These are phyloP conservation scores for Dryoscopus gambensis DNA, from an alignment of 2,113 vertebrate genomes.

Conservation along the genomic window DNA sequence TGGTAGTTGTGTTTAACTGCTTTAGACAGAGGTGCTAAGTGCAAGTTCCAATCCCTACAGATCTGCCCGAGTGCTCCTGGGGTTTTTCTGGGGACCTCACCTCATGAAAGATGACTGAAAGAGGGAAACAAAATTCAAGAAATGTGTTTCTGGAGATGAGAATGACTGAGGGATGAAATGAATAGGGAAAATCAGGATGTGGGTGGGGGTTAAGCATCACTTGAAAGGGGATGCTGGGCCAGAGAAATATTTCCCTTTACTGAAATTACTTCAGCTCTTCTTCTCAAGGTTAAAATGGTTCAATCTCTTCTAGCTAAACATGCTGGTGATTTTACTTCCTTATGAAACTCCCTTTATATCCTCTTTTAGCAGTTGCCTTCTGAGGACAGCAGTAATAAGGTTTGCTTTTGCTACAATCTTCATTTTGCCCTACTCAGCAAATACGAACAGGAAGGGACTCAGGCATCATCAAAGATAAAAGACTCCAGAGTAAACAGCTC, in stretches of 20 bases:
- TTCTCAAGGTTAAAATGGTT: constrained; percentile 34
- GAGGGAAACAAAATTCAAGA: neutral
- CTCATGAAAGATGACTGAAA: neutral
- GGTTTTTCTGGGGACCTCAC: neutral
- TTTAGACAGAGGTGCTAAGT: neutral
- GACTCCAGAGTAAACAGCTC: neutral
- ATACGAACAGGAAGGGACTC: constrained; percentile 22
- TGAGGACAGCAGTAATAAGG: constrained; percentile 1
- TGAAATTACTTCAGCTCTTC: neutral
- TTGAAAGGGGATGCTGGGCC: neutral
- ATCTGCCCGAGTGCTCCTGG: neutral
- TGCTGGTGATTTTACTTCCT: constrained; percentile 49
- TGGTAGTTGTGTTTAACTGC: neutral
- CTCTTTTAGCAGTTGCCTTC: constrained; percentile 41
- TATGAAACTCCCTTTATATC: constrained; percentile 56
- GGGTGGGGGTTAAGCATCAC: neutral
- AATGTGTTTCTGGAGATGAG: neutral
- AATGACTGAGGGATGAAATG: neutral
- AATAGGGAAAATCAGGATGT: neutral
- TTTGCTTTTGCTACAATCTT: neutral
- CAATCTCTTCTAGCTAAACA: constrained; percentile 27
- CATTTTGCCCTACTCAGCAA: constrained; percentile 32
- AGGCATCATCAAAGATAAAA: neutral
- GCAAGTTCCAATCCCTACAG: neutral
- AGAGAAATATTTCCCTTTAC: neutral